A percentile compares a stretch with the other conserved stretches of the same genome.
These are phyloP conservation scores for Cyclura pinguis DNA, from an alignment of 2,797 vertebrate genomes.

Conservation along the genomic window DNA sequence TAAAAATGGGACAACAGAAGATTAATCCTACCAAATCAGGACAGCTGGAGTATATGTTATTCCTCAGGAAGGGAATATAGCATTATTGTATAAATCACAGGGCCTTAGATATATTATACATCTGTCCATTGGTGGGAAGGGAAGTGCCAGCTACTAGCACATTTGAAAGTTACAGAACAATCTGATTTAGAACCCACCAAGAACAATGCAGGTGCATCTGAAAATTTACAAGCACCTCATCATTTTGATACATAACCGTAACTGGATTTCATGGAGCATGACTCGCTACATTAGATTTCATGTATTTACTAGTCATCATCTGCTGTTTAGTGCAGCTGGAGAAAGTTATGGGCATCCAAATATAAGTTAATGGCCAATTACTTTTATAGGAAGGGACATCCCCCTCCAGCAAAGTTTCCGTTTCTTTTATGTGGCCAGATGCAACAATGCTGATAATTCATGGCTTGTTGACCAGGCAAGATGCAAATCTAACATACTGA, in stretches of 20 bases:
- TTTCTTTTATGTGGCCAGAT: slow-evolving; percentile 34
- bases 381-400: not conserved
- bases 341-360: slow-evolving; percentile 31
- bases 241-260: slow-evolving; percentile 21
- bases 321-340: slow-evolving; percentile 4
- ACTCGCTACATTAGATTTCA: slow-evolving; percentile 23
- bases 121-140: not conserved
- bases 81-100: not conserved
- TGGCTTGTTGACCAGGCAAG: not conserved
- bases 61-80: not conserved
- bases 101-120: not conserved
- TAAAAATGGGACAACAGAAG: too few species aligned
- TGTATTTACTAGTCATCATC: slow-evolving; percentile 24
- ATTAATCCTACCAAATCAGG: too few species aligned
- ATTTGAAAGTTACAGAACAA: not conserved
- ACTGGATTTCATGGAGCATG: slow-evolving; percentile 21
- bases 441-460: not conserved
- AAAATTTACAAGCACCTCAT: not conserved
- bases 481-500: not conserved
- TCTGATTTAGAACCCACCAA: slow-evolving; percentile 12
- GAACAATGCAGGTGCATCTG: not conserved
- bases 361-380: not conserved
- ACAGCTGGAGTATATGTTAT: too few species aligned
- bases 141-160: not conserved
- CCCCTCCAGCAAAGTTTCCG: slow-evolving; percentile 13